phyloP scores from a whole-genome alignment of 2,113 vertebrate species.

The Mirza zaza region DNA sequence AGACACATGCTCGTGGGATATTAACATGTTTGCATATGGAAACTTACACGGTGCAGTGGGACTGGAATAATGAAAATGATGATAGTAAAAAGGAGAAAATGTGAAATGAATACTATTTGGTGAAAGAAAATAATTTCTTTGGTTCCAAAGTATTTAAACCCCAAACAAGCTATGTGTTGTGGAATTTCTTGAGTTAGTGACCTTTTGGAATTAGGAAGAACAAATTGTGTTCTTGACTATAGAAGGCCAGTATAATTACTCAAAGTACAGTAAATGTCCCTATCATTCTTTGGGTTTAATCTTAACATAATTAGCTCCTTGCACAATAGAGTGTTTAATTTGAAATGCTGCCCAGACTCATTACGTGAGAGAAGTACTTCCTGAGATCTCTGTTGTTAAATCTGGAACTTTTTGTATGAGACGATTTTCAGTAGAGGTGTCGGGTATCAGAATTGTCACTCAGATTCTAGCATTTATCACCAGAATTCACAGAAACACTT shows the following conservation, averaged over 20 bases:
- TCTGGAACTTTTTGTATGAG: slow-evolving; percentile 69
- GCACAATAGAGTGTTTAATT: slow-evolving; percentile 87
- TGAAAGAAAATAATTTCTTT: neutral
- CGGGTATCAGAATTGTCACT: slow-evolving; percentile 62
- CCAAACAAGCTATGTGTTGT: neutral
- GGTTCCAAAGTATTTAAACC: slow-evolving; percentile 71
- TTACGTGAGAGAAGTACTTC: slow-evolving; percentile 85
- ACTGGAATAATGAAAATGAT: slow-evolving; percentile 66
- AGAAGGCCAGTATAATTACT: slow-evolving; percentile 80
- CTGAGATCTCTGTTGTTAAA: slow-evolving; percentile 83
- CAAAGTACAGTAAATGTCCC: slow-evolving; percentile 83
- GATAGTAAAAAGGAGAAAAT: neutral
- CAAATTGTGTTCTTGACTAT: slow-evolving; percentile 76
- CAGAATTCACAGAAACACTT: slow-evolving; percentile 73
- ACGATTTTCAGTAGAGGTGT: slow-evolving; percentile 73
- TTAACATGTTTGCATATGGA: slow-evolving; percentile 57
- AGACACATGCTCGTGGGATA: neutral
- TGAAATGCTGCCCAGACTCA: slow-evolving; percentile 86
- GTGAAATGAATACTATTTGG: neutral
- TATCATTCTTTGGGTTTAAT: slow-evolving; percentile 85
- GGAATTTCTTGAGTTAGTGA: slow-evolving; percentile 72
- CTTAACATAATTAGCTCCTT: slow-evolving; percentile 87
- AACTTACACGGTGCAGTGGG: neutral
- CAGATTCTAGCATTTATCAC: slow-evolving; percentile 73
- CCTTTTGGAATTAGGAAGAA: slow-evolving; percentile 81